Evolutionary conservation across 2,113 vertebrate genomes (phyloP).

Genomic region (Sylvilagus bachmani): DNA sequence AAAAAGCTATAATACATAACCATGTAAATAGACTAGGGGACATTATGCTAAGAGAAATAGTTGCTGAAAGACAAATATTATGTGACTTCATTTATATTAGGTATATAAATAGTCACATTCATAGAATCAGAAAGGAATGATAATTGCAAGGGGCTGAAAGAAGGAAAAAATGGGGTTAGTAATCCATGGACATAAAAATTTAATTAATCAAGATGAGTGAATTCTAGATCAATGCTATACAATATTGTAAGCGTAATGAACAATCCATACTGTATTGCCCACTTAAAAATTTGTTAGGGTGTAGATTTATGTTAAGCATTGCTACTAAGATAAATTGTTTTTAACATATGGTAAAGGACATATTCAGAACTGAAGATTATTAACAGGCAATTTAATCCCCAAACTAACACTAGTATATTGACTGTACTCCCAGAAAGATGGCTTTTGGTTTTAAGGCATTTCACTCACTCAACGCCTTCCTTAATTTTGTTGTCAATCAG

Average conservation of each 20-base stretch:
- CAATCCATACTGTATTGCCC: neutral
- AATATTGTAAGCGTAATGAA: neutral
- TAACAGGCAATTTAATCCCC: neutral
- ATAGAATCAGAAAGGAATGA: neutral
- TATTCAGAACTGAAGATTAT: neutral
- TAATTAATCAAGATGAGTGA: neutral
- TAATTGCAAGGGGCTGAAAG: neutral
- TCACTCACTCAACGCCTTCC: neutral
- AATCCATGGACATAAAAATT: neutral
- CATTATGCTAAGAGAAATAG: neutral
- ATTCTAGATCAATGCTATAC: neutral
- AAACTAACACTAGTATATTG: neutral
- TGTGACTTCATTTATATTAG: neutral
- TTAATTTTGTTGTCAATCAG: neutral
- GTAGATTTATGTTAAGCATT: neutral
- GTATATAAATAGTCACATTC: neutral
- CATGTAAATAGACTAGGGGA: neutral
- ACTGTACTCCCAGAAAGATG: neutral
- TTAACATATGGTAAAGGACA: neutral
- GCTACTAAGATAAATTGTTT: neutral
- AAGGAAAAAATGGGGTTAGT: neutral
- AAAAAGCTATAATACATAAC: neutral
- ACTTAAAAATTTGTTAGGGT: neutral
- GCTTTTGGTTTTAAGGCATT: neutral
- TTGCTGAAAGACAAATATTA: neutral